phyloP scores from a whole-genome alignment of 35 echinoderm and acorn worm genomes.

The Amphiura filiformis region DNA sequence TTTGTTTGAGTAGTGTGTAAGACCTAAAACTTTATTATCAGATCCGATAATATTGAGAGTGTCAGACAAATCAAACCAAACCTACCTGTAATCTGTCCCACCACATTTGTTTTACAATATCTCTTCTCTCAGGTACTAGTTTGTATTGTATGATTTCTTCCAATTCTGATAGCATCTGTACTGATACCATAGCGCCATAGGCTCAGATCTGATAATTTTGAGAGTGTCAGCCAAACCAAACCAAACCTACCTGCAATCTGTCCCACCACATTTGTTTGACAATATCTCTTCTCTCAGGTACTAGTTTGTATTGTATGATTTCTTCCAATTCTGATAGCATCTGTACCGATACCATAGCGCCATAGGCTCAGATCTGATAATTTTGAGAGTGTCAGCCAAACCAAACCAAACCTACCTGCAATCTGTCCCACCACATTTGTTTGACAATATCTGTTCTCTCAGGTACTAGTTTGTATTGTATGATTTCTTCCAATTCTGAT shows the following conservation, averaged over 20 bases:
- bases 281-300: constrained; percentile 83
- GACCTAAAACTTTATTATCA: no score
- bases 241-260: constrained; percentile 67
- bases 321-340: constrained; percentile 92
- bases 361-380: background rate
- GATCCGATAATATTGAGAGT: no score
- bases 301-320: constrained; percentile 90
- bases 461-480: constrained; percentile 97
- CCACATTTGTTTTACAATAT: constrained; percentile 93
- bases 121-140: constrained; percentile 83
- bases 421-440: no score
- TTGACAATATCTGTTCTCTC: constrained; percentile 50
- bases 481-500: constrained; percentile 62
- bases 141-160: constrained; percentile 94
- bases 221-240: no score
- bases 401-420: no score
- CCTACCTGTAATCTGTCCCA: constrained; percentile 94
- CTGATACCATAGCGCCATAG: background rate
- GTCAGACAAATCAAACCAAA: no score
- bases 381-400: no score
- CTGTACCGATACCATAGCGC: background rate
- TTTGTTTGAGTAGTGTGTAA: no score
- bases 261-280: constrained; percentile 98
- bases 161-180: constrained; percentile 78
- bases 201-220: no score